Evolutionary conservation across 2,797 vertebrate species (phyloP), one percentile per base, ranked within the genome.

Genomic region (Threskiornis aethiopicus): DNA sequence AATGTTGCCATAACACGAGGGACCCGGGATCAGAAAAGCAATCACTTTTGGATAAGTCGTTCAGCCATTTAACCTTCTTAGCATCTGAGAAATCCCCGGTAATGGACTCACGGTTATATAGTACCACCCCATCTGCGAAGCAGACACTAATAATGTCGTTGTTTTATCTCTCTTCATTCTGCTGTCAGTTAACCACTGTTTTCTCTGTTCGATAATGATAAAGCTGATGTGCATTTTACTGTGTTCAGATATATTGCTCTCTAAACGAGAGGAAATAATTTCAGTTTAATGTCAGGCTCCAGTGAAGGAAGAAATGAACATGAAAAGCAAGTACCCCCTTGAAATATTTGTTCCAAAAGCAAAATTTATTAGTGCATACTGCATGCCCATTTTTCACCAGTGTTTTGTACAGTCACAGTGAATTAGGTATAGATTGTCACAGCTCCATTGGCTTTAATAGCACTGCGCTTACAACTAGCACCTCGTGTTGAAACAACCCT

Each of bases 11-110:
- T 52, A 84, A 78, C 59, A 90, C 0, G 2, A 72, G 47, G 13
- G 84, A 54, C 37, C 61, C 87, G 89, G 59, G 87, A 71, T 97
- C 77, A 87, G 78, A 84, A 93, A 91, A 97, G 84, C 89, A 97
- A 96, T 96, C 94, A 77, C 86, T 96, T 93, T 94, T 89, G 85
- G 84, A 47, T 95, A 86, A 95, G 77, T 92, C 16, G 13, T 80
- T 93, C 86, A 94, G 54, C 90, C 69, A 67, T 91, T 97, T 97
- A 94, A 92, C 89, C 88, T 94, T 97, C 85, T 96, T 95, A 97
- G 71, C 65, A 35, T 84, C 87, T 72, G 91, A 80, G 73, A 94
- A 93, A 95, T 95, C 86, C 90, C 55, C 66, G 54, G 82, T 88
- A 85, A 93, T 81, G 87, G 82, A 84, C 90, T 65, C 13, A 4